Percentiles rank a stretch among this genome's conserved stretches.
Conservation (phyloP, 2,113 vertebrate genomes). For the Motacilla tschutschensis region DNA sequence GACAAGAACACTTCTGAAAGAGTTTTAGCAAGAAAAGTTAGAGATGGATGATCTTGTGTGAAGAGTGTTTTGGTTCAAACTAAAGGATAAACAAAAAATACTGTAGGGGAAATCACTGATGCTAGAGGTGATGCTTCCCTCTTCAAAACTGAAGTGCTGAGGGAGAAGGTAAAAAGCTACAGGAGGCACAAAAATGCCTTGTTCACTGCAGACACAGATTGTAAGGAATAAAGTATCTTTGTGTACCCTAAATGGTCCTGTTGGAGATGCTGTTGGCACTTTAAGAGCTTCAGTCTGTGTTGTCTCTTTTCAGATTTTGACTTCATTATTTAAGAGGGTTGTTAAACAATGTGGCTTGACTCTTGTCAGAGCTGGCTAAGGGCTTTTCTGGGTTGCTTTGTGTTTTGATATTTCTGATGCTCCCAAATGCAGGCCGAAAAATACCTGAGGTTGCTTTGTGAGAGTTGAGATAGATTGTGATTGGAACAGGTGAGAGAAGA, state of each 20-base stretch:
- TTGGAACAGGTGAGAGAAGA: background rate
- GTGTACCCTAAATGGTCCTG: background rate
- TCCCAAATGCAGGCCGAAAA: background rate
- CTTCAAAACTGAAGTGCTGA: background rate
- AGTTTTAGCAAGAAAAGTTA: background rate
- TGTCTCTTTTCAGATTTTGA: rapidly evolving
- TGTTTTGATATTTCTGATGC: background rate
- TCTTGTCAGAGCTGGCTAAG: background rate
- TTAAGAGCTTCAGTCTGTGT: background rate
- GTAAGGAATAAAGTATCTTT: background rate
- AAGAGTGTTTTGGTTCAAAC: background rate
- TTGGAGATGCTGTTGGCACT: background rate
- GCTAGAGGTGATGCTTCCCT: background rate
- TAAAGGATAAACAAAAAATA: background rate
- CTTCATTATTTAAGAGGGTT: background rate
- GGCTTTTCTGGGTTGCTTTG: background rate
- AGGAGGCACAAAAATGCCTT: background rate
- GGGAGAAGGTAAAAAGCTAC: background rate
- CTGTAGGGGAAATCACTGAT: background rate
- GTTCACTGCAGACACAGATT: background rate
- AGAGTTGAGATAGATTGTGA: background rate
- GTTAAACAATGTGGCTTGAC: background rate
- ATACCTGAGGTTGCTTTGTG: background rate
- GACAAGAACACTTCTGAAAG: background rate
- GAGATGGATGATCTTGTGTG: background rate